Percentiles rank a stretch among this genome's conserved stretches.
These are phyloP conservation scores for Aphaenogaster rudis DNA, from an alignment of 1,140 invertebrate genomes.

Conservation along the genomic window DNA sequence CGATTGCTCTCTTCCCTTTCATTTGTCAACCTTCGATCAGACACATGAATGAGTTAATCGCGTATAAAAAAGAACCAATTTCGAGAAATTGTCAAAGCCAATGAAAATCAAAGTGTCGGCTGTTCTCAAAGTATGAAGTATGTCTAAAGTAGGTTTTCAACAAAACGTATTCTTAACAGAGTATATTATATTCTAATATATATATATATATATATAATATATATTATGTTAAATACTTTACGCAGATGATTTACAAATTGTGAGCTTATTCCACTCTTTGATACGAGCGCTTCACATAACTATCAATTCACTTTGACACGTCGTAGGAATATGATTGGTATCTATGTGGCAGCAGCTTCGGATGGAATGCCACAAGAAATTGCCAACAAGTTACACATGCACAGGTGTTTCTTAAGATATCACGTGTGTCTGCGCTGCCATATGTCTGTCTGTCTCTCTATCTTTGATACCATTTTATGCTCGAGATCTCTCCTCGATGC, in stretches of 20 bases:
- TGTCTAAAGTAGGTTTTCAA: not conserved
- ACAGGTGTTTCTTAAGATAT: constrained; percentile 85
- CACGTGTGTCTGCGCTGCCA: constrained; percentile 75
- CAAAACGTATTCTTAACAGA: not conserved
- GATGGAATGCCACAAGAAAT: constrained; percentile 75
- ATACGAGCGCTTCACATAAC: constrained; percentile 11
- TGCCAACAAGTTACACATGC: constrained; percentile 80
- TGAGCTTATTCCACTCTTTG: constrained; percentile 3
- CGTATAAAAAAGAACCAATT: not conserved
- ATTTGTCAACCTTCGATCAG: not conserved
- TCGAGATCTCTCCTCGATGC: not conserved
- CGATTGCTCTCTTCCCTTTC: constrained; percentile 17
- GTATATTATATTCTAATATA: not conserved
- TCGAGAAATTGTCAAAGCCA: not conserved
- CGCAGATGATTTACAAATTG: constrained; percentile 4
- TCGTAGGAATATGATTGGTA: constrained; percentile 56
- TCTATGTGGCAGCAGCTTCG: constrained; percentile 74
- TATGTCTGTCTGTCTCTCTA: constrained; percentile 17
- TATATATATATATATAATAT: not conserved
- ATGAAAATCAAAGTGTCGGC: not conserved
- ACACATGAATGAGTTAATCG: not conserved
- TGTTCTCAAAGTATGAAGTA: not conserved
- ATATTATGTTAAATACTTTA: constrained; percentile 26
- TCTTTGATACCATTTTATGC: constrained; percentile 36
- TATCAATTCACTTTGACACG: constrained; percentile 54